Evolutionary conservation across 92 coral and sea anemone genomes (phyloP).

Genomic region (Nematostella vectensis): DNA sequence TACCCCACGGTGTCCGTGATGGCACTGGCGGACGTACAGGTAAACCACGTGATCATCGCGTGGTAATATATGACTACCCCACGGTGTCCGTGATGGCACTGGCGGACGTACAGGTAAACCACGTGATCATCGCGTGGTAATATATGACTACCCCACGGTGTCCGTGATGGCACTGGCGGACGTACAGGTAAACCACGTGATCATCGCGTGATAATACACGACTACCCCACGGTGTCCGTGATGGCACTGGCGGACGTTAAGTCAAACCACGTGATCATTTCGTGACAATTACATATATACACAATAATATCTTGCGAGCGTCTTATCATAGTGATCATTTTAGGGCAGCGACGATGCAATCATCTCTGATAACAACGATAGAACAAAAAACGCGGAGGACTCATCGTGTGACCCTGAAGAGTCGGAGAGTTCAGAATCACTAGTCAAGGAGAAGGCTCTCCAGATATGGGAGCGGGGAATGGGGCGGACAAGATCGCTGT

Average conservation of each 20-base stretch:
- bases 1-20: slow-evolving; percentile 26
- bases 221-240: slow-evolving; percentile 23
- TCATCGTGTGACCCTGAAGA: slow-evolving; percentile 9
- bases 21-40: slow-evolving; percentile 28
- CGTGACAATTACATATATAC: too few species aligned
- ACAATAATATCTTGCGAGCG: too few species aligned
- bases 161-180: slow-evolving; percentile 30
- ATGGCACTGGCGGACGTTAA: slow-evolving; percentile 31
- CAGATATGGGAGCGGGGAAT: slow-evolving; percentile 26
- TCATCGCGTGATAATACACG: too few species aligned
- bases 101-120: slow-evolving; percentile 28
- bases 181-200: too few species aligned
- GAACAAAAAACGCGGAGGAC: not conserved
- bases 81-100: slow-evolving; percentile 29
- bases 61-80: slow-evolving; percentile 19
- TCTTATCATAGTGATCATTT: too few species aligned
- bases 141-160: slow-evolving; percentile 22
- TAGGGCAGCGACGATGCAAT: slow-evolving; percentile 12
- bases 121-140: too few species aligned
- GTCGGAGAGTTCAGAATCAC: slow-evolving; percentile 3
- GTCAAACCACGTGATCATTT: not conserved
- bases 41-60: too few species aligned
- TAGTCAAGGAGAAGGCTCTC: slow-evolving; percentile 11
- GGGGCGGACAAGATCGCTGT: slow-evolving; percentile 27
- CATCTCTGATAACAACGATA: slow-evolving; percentile 6